These are phyloP conservation scores for Pardalotus punctatus DNA, from an alignment of 2,113 vertebrate genomes.

Conservation along the genomic window DNA sequence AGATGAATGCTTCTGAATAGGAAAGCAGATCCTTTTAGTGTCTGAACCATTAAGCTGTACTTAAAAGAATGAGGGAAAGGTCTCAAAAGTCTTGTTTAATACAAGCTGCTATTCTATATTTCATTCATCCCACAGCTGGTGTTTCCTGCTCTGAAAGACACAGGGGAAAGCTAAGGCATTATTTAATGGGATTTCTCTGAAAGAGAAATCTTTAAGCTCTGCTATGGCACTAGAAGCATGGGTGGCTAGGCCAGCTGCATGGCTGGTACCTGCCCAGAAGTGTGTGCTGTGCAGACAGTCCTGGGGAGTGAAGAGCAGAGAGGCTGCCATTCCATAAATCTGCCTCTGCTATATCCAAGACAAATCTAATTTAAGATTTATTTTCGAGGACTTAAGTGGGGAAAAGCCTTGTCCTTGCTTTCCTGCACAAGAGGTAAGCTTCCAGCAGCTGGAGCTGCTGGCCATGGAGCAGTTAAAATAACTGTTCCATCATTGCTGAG, in stretches of 20 bases:
- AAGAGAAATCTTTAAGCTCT: background rate
- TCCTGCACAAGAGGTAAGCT: background rate
- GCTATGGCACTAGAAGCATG: background rate
- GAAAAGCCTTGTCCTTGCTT: background rate
- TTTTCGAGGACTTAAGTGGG: background rate
- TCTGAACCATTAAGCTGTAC: background rate
- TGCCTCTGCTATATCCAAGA: background rate
- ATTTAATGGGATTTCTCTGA: background rate
- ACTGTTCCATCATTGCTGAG: background rate
- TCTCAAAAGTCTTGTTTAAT: background rate
- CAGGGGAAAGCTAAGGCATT: background rate
- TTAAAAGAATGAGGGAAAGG: background rate
- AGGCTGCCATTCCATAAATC: background rate
- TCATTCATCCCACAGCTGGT: background rate
- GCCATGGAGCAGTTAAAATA: background rate
- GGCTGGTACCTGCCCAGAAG: background rate
- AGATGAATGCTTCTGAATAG: background rate
- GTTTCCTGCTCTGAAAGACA: background rate
- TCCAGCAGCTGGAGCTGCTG: background rate
- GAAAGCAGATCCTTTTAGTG: background rate
- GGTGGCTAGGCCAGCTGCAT: background rate
- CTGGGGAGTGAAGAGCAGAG: background rate
- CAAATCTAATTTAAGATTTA: background rate
- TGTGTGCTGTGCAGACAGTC: background rate
- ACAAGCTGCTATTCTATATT: background rate